A percentile compares a stretch with the other conserved stretches of the same genome.
Evolutionary conservation across 1,140 invertebrate species (phyloP).

Genomic region (Bombus superbus): DNA sequence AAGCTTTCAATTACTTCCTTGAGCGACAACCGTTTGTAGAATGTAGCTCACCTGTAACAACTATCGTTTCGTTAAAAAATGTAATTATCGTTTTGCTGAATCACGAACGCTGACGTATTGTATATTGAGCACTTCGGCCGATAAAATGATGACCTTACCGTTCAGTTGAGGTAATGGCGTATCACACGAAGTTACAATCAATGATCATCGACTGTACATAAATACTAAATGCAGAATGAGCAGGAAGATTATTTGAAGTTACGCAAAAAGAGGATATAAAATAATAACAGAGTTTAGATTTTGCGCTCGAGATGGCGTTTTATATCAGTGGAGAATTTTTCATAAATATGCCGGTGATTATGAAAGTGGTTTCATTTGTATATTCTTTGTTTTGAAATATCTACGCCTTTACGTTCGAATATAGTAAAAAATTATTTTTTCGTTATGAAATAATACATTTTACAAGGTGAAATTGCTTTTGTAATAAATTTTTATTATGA

Average conservation of each 20-base stretch:
- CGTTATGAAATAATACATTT: neutral
- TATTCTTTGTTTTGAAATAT: neutral
- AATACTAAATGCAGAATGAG: too few species aligned
- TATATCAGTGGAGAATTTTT: neutral
- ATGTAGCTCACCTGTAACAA: neutral
- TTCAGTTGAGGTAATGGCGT: constrained; percentile 14
- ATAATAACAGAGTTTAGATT: neutral
- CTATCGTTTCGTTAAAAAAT: constrained; percentile 24
- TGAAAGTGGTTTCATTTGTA: neutral
- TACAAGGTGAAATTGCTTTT: neutral
- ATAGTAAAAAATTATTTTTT: neutral
- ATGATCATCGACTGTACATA: neutral
- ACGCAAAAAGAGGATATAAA: neutral
- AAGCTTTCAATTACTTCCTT: neutral
- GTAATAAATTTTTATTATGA: neutral
- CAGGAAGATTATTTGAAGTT: neutral
- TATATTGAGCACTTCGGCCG: neutral
- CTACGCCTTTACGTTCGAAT: neutral
- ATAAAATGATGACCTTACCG: constrained; percentile 34
- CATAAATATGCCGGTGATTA: neutral
- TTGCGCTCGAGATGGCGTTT: neutral
- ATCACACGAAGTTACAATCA: neutral
- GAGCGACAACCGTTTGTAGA: neutral
- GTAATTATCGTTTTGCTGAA: constrained; percentile 69
- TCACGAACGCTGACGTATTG: constrained; percentile 56